These are phyloP conservation scores for Orthosia incerta DNA, from an alignment of 2,888 invertebrate genomes.

Conservation along the genomic window DNA sequence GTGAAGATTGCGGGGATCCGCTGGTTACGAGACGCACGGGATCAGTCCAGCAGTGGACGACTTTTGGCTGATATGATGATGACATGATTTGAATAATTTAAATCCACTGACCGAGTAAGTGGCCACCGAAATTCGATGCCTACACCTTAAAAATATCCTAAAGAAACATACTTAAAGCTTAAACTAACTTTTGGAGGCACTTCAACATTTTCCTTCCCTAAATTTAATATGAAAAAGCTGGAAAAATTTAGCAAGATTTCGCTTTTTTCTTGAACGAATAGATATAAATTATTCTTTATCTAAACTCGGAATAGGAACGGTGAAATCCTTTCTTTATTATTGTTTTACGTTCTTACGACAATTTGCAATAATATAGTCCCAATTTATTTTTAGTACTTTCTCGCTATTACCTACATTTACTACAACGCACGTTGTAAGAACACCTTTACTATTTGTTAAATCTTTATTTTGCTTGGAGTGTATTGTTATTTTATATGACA, in stretches of 20 bases:
- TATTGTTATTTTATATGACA: neutral
- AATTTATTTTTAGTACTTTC: slow-evolving; percentile 6
- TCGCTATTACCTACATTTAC: neutral
- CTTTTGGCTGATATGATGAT: too few relatives aligned
- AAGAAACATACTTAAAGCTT: neutral
- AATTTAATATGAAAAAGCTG: slow-evolving; percentile 9
- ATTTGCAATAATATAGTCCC: neutral
- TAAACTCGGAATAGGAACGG: slow-evolving; percentile 6
- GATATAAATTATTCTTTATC: neutral
- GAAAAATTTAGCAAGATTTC: neutral
- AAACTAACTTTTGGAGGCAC: slow-evolving; percentile 5
- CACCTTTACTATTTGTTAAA: neutral
- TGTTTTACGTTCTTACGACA: neutral
- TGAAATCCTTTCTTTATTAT: neutral
- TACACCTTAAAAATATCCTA: neutral
- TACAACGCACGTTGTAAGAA: neutral
- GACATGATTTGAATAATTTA: slow-evolving; percentile 3
- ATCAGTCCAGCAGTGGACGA: too few relatives aligned
- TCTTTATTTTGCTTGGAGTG: neutral
- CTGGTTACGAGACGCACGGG: too few relatives aligned
- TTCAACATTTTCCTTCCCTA: neutral
- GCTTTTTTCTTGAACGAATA: neutral
- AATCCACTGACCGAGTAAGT: neutral
- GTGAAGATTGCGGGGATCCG: too few relatives aligned
- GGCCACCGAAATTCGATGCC: neutral